Evolutionary conservation across 1,140 invertebrate genomes (phyloP).

Genomic region (Microplitis demolitor): DNA sequence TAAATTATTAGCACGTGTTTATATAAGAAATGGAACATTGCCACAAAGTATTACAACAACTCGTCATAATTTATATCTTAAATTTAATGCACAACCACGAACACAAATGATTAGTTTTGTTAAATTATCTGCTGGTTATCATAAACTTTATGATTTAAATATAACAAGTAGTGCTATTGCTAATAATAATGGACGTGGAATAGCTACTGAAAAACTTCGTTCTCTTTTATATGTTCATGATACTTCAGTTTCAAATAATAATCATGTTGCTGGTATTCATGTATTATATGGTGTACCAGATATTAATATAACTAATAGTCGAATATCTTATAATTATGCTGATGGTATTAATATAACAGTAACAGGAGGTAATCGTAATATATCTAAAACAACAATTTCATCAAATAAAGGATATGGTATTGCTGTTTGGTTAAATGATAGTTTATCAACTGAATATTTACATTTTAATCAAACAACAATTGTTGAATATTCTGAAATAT

Average conservation of each 20-base stretch:
- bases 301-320: constrained; percentile 88
- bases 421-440: constrained; percentile 87
- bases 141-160: constrained; percentile 86
- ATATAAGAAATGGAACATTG: constrained; percentile 77
- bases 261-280: constrained; percentile 86
- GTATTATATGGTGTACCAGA: constrained; percentile 86
- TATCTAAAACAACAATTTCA: constrained; percentile 79
- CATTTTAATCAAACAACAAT: constrained; percentile 82
- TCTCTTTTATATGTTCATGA: constrained; percentile 80
- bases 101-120: constrained; percentile 76
- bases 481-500: constrained; percentile 85
- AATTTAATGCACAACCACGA: constrained; percentile 72
- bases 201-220: constrained; percentile 82
- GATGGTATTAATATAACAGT: constrained; percentile 92
- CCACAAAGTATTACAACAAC: constrained; percentile 84
- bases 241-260: constrained; percentile 83
- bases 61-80: constrained; percentile 76
- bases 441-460: constrained; percentile 72
- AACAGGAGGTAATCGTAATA: constrained; percentile 86
- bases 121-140: constrained; percentile 74
- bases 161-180: constrained; percentile 82
- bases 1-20: constrained; percentile 71
- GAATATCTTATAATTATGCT: constrained; percentile 89
- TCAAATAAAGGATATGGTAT: constrained; percentile 87
- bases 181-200: constrained; percentile 91